Conservation (phyloP, 2,113 vertebrate species). For the Leptosomus discolor region DNA sequence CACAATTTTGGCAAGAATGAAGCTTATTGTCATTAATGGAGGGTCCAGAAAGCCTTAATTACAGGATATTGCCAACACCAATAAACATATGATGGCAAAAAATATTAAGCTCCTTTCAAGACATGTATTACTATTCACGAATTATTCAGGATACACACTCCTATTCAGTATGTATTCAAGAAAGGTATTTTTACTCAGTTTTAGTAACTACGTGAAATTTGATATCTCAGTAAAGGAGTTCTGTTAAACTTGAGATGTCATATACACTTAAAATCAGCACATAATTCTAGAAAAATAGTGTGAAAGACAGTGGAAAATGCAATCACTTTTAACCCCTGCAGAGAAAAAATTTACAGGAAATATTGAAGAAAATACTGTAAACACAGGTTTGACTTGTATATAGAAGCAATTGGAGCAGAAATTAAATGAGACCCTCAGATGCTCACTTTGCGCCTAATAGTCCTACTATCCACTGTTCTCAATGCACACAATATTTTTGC, state of each 20-base stretch:
- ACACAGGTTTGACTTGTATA: neutral
- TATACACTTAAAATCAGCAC: neutral
- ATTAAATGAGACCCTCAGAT: neutral
- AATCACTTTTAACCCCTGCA: neutral
- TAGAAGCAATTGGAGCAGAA: conserved; percentile 9
- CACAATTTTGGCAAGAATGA: neutral
- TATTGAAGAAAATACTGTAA: conserved; percentile 13
- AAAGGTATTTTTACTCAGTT: neutral
- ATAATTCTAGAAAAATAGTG: neutral
- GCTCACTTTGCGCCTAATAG: neutral
- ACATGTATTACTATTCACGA: neutral
- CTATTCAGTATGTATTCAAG: neutral
- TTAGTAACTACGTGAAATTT: neutral
- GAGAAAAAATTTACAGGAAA: conserved; percentile 48
- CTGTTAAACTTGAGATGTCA: neutral
- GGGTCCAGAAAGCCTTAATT: neutral
- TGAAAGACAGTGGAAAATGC: neutral
- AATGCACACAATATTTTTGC: neutral
- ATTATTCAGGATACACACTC: neutral
- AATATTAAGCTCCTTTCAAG: neutral
- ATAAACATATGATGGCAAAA: neutral
- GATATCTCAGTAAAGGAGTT: neutral
- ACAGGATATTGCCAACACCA: neutral
- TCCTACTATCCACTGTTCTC: neutral
- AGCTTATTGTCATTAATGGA: neutral